Evolutionary conservation across 2,888 invertebrate species (phyloP).

Genomic region (Euproctis similis): DNA sequence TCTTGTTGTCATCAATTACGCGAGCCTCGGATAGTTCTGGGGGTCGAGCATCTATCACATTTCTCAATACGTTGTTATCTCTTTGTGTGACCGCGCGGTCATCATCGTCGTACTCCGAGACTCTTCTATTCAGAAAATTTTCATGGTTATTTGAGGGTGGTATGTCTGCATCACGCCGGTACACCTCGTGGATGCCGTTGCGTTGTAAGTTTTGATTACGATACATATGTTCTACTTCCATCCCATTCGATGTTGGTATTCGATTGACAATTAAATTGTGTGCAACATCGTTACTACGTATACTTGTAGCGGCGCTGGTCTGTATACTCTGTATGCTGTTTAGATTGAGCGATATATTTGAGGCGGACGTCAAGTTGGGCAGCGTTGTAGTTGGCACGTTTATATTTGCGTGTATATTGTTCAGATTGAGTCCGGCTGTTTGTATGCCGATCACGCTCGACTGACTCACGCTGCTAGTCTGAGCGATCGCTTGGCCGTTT

Average conservation of each 20-base stretch:
- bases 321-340: slow-evolving; percentile 36
- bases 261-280: slow-evolving; percentile 59
- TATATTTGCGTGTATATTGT: slow-evolving; percentile 34
- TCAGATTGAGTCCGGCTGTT: slow-evolving; percentile 38
- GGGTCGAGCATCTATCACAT: slow-evolving; percentile 39
- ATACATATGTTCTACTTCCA: slow-evolving; percentile 52
- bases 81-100: slow-evolving; percentile 46
- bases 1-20: slow-evolving; percentile 45
- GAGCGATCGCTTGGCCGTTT: slow-evolving; percentile 51
- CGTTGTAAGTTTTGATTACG: slow-evolving; percentile 37
- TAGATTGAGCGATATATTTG: slow-evolving; percentile 50
- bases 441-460: slow-evolving; percentile 49
- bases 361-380: slow-evolving; percentile 42
- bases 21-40: slow-evolving; percentile 53
- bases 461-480: slow-evolving; percentile 40
- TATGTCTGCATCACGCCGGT: slow-evolving; percentile 43
- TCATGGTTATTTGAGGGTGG: slow-evolving; percentile 51
- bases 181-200: slow-evolving; percentile 57
- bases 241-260: slow-evolving; percentile 51
- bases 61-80: slow-evolving; percentile 39
- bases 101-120: slow-evolving; percentile 62
- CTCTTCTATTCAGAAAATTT: slow-evolving; percentile 55
- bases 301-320: slow-evolving; percentile 45
- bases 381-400: slow-evolving; percentile 43
- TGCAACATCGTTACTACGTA: slow-evolving; percentile 49